These are phyloP conservation scores for Heliconius cydno DNA, from an alignment of 2,888 invertebrate species.

Conservation along the genomic window DNA sequence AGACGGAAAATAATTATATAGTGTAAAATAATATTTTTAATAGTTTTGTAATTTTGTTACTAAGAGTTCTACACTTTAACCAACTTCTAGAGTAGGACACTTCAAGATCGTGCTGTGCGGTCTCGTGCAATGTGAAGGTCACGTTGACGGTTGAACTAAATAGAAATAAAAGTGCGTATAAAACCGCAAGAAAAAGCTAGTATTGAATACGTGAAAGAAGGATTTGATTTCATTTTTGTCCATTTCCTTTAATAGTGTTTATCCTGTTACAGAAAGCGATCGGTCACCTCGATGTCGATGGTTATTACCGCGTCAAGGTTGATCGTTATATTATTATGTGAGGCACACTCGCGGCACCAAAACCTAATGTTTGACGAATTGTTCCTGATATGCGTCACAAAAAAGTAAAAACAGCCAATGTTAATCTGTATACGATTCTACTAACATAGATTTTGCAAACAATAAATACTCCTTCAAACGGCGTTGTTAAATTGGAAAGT, in stretches of 20 bases:
- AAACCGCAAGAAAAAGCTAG: conserved; percentile 31
- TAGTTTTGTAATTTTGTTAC: neutral
- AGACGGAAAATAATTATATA: neutral
- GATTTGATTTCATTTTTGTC: conserved; percentile 23
- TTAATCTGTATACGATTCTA: conserved; percentile 47
- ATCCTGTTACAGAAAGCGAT: conserved; percentile 58
- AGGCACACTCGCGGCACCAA: conserved; percentile 56
- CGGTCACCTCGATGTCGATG: conserved; percentile 57
- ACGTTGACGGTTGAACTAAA: neutral
- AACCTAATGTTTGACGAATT: conserved; percentile 60
- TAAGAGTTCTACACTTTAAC: neutral
- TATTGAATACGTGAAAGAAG: conserved; percentile 19
- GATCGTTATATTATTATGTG: conserved; percentile 60
- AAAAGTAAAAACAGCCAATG: conserved; percentile 45
- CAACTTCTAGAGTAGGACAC: conserved; percentile 9
- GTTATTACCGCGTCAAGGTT: conserved; percentile 61
- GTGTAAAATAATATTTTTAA: neutral
- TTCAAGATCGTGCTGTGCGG: conserved; percentile 9
- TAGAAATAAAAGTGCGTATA: conserved; percentile 6
- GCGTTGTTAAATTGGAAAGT: conserved; percentile 39
- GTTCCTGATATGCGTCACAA: conserved; percentile 51
- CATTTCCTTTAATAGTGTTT: conserved; percentile 36
- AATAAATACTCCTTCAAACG: conserved; percentile 45
- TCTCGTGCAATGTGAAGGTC: conserved; percentile 14
- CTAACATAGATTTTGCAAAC: conserved; percentile 49